Base-by-base conservation (phyloP, 2,113 vertebrate species). In the Dissostichus mawsoni region DNA sequence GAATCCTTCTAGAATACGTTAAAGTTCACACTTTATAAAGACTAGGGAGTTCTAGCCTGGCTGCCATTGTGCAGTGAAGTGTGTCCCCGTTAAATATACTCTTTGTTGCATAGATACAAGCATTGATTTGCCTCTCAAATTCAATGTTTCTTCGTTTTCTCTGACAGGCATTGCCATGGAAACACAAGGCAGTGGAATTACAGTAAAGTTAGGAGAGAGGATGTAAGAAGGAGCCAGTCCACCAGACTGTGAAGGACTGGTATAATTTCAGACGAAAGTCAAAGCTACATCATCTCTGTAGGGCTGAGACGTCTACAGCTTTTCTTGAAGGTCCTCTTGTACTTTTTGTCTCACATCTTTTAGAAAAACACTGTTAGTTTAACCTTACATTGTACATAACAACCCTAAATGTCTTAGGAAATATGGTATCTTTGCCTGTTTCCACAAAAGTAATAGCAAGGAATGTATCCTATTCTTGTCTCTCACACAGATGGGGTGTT, bases 161-260 rank as follows among this genome's bases (percentile, higher is more conserved):
- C 82, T 86, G 81, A 84, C 81, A 80, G 69, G 59, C 85, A 88
- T 88, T 81, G 66, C 88, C 88, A 90, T 93, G 84, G 87, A 83
- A 92, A 89, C 88, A 69, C 76, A 75, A 76, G 70, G 69, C 55
- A 75, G 72, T 78, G 56, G 78, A 84, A 84, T 84, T 82, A 83
- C 78, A 83, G 74, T 74, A 86, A 90, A 78, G 66, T 57, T 78
- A 36, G 62, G 17, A 84, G 64, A 18, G 11, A 51, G 45, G 56
- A 59, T 83, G 70, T 25, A 67, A 67, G 78, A 71, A 20, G 61
- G 25, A 82, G 63, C 51, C 64, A 52, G 74, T 78, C 69, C 65
- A 87, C 59, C 74, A 78, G 71, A 55, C 63, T 87, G 79, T 83
- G 85, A 90, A 80, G 9, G 55, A 69, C 67, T 86, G 69, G 23